Evolutionary conservation across 2,797 vertebrate genomes (phyloP).

Genomic region (Melanotaenia boesemani): DNA sequence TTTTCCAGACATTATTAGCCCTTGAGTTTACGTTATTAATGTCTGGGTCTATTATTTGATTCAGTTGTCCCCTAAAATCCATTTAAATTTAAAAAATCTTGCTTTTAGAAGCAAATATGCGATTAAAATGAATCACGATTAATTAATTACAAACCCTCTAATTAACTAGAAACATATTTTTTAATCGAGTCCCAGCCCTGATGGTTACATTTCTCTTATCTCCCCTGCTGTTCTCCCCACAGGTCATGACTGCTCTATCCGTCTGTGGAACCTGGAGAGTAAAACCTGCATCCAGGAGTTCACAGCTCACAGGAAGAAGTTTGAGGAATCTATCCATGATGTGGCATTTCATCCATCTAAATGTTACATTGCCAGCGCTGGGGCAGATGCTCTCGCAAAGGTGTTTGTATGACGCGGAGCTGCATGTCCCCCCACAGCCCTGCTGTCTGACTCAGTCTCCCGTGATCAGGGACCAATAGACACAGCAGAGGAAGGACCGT

Average conservation of each 20-base stretch:
- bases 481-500: constrained; percentile 67
- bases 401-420: constrained; percentile 96
- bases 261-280: constrained; percentile 98
- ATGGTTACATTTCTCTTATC: neutral
- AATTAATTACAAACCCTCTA: no score
- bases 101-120: no score
- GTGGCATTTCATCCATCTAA: constrained; percentile 98
- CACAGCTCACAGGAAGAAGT: constrained; percentile 98
- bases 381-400: constrained; percentile 97
- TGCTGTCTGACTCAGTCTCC: constrained; percentile 70
- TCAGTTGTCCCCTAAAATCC: no score
- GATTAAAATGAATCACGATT: no score
- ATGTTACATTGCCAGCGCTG: constrained; percentile 98
- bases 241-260: constrained; percentile 99
- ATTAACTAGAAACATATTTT: no score
- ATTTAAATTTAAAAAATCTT: no score
- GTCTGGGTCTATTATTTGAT: no score
- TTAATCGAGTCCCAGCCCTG: no score
- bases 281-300: constrained; percentile 99
- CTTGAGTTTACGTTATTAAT: no score
- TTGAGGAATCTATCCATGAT: constrained; percentile 96
- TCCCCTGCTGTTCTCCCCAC: neutral
- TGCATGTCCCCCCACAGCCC: constrained; percentile 59
- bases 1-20: no score
- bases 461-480: constrained; percentile 77